These are phyloP conservation scores for Scytalopus superciliaris DNA, from an alignment of 2,113 vertebrate species.

Conservation along the genomic window DNA sequence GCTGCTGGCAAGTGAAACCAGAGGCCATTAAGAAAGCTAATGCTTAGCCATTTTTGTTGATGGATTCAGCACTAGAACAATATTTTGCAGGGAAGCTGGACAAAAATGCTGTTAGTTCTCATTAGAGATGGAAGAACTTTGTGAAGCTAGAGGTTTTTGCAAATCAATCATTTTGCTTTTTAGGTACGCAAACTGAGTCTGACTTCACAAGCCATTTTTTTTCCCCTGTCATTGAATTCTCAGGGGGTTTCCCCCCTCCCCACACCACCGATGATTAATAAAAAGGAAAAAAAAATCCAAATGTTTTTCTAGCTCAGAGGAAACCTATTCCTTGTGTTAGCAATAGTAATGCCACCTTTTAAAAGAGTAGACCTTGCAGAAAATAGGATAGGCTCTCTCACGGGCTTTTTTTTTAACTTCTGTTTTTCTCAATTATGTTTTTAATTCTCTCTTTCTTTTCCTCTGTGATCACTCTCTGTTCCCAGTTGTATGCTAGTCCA, in stretches of 20 bases:
- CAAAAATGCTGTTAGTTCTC: conserved; percentile 66
- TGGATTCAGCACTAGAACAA: conserved; percentile 67
- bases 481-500: background rate
- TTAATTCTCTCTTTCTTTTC: conserved; percentile 13
- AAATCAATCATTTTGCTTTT: conserved; percentile 68
- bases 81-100: conserved; percentile 66
- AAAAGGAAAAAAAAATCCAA: conserved; percentile 3
- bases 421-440: conserved; percentile 24
- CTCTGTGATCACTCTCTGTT: background rate
- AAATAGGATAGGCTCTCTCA: background rate
- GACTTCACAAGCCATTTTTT: conserved; percentile 59
- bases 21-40: conserved; percentile 66
- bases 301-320: conserved; percentile 39
- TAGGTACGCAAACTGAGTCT: conserved; percentile 59
- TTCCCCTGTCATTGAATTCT: conserved; percentile 49
- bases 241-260: conserved; percentile 28
- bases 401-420: background rate
- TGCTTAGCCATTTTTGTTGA: conserved; percentile 68
- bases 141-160: conserved; percentile 63
- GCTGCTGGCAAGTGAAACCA: conserved; percentile 58
- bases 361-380: background rate
- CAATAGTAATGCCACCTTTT: conserved; percentile 3
- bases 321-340: conserved; percentile 27
- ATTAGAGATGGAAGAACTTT: conserved; percentile 65
- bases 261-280: conserved; percentile 27